Base-by-base conservation (phyloP, 2,113 vertebrate genomes). In the Notarius lentiginosus region DNA sequence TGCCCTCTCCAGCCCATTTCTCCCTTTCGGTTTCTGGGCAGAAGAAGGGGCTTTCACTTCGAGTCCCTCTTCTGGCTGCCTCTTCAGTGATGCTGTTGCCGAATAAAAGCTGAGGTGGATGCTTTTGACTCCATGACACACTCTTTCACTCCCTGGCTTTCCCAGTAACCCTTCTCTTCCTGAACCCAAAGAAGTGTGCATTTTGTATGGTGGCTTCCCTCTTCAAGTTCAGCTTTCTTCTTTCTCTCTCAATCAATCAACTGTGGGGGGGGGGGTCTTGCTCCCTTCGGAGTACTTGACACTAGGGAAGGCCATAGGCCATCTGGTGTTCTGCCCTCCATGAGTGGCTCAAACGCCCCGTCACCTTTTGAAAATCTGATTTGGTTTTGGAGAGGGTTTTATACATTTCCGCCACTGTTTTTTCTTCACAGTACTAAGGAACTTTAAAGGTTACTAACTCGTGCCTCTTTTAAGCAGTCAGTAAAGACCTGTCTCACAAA, bases 71-170 rank as follows among this genome's bases (percentile, higher is more conserved):
- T 89, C 89, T 86, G 89, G 89, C 91, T 86, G 86, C 91, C 93
- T 90, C 93, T 94, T 92, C 93, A 94, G 91, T 92, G 89, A 93
- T 95, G 94, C 93, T 95, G 92, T 94, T 94, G 88, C 92, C 92
- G 91, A 92, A 92, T 92, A 94, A 94, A 94, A 93, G 94, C 90
- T 4, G 83, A 91, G 92, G 93, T 91, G 92, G 93, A 94, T 94
- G 93, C 93, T 94, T 95, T 94, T 93, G 92, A 92, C 92, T 92
- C 92, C 92, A 94, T 94, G 92, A 86, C 90, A 88, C 86, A 63
- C 41, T 47, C 70, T 66, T 47, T 34, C 60, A 30, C 27, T 56
- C 60, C n/a, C 5, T 90, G 89, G 92, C 91, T 91, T 92, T 92
- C 93, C 90, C 91, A 92, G 89, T 84, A 92, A 91, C 91, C 92